phyloP scores from a whole-genome alignment of 2,113 vertebrate species.

The Seriola aureovittata region DNA sequence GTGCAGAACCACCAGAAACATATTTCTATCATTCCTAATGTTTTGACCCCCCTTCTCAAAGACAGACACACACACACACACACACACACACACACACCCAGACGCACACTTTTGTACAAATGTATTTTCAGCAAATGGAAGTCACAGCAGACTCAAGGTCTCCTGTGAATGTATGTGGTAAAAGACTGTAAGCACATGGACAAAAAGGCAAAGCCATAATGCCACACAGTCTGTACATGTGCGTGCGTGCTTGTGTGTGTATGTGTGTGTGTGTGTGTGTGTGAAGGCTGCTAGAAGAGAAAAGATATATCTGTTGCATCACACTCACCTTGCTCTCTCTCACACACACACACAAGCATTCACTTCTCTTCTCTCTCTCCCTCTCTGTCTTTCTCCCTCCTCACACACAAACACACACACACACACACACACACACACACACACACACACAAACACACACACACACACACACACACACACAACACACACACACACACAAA shows the following conservation, averaged over 20 bases:
- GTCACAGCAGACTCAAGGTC: conserved; percentile 73
- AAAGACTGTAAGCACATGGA: conserved; percentile 58
- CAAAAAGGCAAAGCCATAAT: conserved; percentile 56
- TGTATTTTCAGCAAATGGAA: conserved; percentile 64
- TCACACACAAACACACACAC: conserved; percentile 23
- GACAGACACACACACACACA: background rate
- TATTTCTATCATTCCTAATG: conserved; percentile 11
- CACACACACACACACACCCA: conserved; percentile 16
- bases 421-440: conserved; percentile 16
- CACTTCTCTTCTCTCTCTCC: background rate
- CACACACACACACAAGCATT: background rate
- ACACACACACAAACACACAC: conserved; percentile 36
- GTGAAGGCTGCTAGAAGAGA: background rate
- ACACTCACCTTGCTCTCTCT: background rate
- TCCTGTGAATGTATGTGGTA: conserved; percentile 64
- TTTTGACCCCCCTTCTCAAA: conserved; percentile 15
- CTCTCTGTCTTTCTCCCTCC: background rate
- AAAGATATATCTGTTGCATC: conserved; percentile 28
- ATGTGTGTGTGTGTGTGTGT: background rate
- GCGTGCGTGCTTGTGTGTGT: background rate
- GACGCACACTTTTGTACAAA: conserved; percentile 32
- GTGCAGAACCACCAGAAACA: conserved; percentile 14
- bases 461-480: conserved; percentile 24
- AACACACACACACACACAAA: conserved; percentile 40
- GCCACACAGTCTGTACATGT: background rate